Evolutionary conservation across 2,888 invertebrate species (phyloP), one percentile per base, ranked within the genome.

Genomic region (Abrostola tripartita): DNA sequence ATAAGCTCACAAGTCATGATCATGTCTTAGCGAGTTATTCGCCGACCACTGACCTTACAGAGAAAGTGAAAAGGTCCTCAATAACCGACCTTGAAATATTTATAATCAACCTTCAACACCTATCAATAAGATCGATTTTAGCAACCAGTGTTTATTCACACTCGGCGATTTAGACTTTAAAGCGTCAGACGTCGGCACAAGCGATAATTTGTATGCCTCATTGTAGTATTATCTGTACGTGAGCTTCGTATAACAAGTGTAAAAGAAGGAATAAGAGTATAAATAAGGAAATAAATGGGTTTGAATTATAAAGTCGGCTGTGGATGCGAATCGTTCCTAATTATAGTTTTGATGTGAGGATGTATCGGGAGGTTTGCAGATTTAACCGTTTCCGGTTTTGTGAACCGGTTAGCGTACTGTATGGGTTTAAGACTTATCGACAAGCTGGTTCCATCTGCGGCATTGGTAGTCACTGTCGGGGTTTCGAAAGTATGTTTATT

Each of bases 1-100:
- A 90, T 92, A 92, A 90, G 90, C 93, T 90, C 91, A 92, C 92
- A 92, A 93, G 94, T 93, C 93, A 93, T 93, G 93, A 93, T 92
- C 93, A 92, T 92, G 94, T 93, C 93, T 94, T 90, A 90, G 86
- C 92, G 82, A 92, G 93, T 92, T 94, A 92, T 94, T 88, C 92
- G 90, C 91, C 93, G 92, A 93, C 90, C 93, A 92, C 91, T 94
- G 93, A 93, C 93, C 93, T 82, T 85, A 67, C 60, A 61, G 78
- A 71, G 70, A 85, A 85, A 83, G 81, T 76, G 74, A 87, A 87
- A 92, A 90, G 80, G 83, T 77, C 85, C 78, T 82, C 75, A 79
- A 71, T 64, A 71, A 67, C 61, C 10, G 42, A 61, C 54, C 60
- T 66, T 67, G 40, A 53, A 55, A 37, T 52, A 52, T 63, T 62